Evolutionary conservation across 2,113 vertebrate genomes (phyloP).

Genomic region (Halcyon malimbica): DNA sequence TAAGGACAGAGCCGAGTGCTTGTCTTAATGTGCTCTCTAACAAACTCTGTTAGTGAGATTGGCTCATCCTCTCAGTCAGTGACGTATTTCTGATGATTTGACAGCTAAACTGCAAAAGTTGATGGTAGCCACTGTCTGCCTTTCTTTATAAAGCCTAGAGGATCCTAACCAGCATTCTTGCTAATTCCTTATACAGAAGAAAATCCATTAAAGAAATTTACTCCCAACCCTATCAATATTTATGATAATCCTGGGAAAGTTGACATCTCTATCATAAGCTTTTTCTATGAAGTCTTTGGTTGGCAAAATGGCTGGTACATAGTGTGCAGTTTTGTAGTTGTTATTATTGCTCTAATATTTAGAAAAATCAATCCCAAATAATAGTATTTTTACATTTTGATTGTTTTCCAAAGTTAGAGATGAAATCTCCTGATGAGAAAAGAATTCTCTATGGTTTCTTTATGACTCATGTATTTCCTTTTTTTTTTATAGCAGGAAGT

Average conservation of each 20-base stretch:
- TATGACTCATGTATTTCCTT: not conserved
- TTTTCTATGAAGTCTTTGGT: not conserved
- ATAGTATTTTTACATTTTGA: not conserved
- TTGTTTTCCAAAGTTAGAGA: not conserved
- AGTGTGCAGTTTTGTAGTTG: no score
- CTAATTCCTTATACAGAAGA: not conserved
- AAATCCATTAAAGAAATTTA: not conserved
- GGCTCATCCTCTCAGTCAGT: not conserved
- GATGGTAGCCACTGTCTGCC: accelerated
- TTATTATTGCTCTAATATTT: not conserved
- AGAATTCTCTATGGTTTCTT: not conserved
- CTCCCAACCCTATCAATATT: not conserved
- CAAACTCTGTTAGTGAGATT: not conserved
- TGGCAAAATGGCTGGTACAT: not conserved
- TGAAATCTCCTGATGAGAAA: not conserved
- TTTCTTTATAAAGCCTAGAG: not conserved
- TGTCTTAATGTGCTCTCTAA: not conserved
- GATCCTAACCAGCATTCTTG: not conserved
- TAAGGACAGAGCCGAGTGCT: not conserved
- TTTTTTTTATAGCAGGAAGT: not conserved
- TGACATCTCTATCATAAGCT: not conserved
- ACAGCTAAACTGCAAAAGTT: not conserved
- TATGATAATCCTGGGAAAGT: not conserved
- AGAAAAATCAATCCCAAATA: not conserved
- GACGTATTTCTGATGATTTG: not conserved